Percentiles rank a stretch among this genome's conserved stretches.
phyloP scores from a whole-genome alignment of 1,140 invertebrate genomes.

The Calycopis cecrops region DNA sequence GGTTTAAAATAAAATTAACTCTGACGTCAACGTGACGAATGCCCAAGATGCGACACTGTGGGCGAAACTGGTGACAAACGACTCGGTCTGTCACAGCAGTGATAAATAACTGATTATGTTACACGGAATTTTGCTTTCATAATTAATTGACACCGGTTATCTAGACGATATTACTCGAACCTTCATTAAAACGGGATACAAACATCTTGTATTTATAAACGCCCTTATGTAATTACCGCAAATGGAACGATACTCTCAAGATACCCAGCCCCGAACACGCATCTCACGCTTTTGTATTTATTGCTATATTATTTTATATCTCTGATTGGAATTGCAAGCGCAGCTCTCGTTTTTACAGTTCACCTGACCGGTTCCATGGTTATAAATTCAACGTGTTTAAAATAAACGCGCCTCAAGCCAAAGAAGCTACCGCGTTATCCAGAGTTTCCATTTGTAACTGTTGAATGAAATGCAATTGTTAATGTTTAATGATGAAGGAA shows the following conservation, averaged over 20 bases:
- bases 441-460: constrained; percentile 52
- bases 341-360: constrained; percentile 45
- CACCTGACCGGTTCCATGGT: constrained; percentile 49
- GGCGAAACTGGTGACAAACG: constrained; percentile 68
- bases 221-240: constrained; percentile 32
- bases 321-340: constrained; percentile 50
- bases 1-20: constrained; percentile 39
- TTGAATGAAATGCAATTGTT: constrained; percentile 39
- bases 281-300: constrained; percentile 42
- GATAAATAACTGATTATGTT: constrained; percentile 73
- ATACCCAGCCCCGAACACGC: constrained; percentile 35
- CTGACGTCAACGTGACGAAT: constrained; percentile 46
- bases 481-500: constrained; percentile 49
- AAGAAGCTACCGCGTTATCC: constrained; percentile 48
- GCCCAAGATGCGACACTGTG: constrained; percentile 54
- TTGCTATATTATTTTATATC: constrained; percentile 53
- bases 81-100: constrained; percentile 60
- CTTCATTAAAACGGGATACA: constrained; percentile 42
- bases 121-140: constrained; percentile 67
- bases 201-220: constrained; percentile 37
- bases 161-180: constrained; percentile 42
- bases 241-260: constrained; percentile 43
- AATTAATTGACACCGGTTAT: constrained; percentile 66
- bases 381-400: constrained; percentile 53
- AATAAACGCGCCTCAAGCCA: constrained; percentile 44